Percentiles rank a stretch among this genome's conserved stretches.
These are phyloP conservation scores for Salvator merianae DNA, from an alignment of 2,113 vertebrate genomes.

Conservation along the genomic window DNA sequence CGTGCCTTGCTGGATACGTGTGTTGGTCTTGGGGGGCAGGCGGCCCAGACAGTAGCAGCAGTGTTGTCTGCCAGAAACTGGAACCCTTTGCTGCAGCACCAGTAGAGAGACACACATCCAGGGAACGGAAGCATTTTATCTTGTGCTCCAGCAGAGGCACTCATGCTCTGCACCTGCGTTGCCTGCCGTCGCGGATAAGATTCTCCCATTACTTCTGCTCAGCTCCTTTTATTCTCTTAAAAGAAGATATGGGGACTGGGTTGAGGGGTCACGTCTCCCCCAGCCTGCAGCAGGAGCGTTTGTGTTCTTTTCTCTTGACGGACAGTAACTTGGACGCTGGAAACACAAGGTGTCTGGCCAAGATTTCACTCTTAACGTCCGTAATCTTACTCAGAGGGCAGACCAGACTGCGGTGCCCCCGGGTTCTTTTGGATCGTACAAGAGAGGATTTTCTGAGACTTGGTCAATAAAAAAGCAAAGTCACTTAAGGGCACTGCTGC, in stretches of 20 bases:
- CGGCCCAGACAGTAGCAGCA: slow-evolving; percentile 63
- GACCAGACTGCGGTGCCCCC: not conserved
- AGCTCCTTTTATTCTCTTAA: not conserved
- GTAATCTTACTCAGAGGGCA: not conserved
- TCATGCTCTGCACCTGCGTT: not conserved
- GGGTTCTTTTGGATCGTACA: not conserved
- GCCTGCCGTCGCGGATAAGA: not conserved
- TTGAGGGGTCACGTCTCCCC: slow-evolving; percentile 15
- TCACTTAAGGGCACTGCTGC: slow-evolving; percentile 9
- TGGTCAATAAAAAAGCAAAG: not conserved
- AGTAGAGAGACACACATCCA: not conserved
- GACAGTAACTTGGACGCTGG: not conserved
- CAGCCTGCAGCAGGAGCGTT: slow-evolving; percentile 22
- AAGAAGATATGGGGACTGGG: slow-evolving; percentile 28
- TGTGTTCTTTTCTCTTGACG: not conserved
- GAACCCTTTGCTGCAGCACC: slow-evolving; percentile 10
- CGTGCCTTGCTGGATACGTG: slow-evolving; percentile 74
- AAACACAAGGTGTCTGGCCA: not conserved
- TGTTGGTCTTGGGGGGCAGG: slow-evolving; percentile 66
- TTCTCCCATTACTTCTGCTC: not conserved
- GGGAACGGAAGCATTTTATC: not conserved
- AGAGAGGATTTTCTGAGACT: slow-evolving; percentile 9
- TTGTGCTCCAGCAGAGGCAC: not conserved
- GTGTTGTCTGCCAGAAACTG: slow-evolving; percentile 42
- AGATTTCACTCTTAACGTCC: not conserved